These are phyloP conservation scores for Caenorhabditis drosophilae DNA, from an alignment of 2,888 invertebrate genomes.

Conservation along the genomic window DNA sequence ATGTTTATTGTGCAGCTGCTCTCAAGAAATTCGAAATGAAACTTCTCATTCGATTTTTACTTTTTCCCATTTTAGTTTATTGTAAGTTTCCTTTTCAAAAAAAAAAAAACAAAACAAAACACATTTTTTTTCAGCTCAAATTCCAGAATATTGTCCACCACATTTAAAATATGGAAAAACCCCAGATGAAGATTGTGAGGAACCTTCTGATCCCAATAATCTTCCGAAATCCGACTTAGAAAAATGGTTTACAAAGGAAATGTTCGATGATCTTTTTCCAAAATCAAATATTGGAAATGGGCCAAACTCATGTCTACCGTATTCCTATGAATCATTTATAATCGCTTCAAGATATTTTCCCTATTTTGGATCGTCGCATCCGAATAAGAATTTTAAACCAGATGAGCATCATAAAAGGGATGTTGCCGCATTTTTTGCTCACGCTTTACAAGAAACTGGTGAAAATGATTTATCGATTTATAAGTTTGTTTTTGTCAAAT, in stretches of 20 bases:
- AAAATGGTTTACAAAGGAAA: slow-evolving; percentile 61
- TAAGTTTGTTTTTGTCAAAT: slow-evolving; percentile 16
- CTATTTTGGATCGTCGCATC: slow-evolving; percentile 57
- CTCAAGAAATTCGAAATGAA: too few relatives aligned
- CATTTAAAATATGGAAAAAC: slow-evolving; percentile 21
- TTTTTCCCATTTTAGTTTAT: too few relatives aligned
- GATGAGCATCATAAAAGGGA: slow-evolving; percentile 56
- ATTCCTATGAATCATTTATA: slow-evolving; percentile 65
- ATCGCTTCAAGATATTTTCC: slow-evolving; percentile 68
- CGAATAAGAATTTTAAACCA: slow-evolving; percentile 50
- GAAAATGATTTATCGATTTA: slow-evolving; percentile 64
- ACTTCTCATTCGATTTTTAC: too few relatives aligned
- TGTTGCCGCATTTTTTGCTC: slow-evolving; percentile 67
- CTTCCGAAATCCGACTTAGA: slow-evolving; percentile 51
- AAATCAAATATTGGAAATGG: slow-evolving; percentile 66
- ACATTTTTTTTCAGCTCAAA: slow-evolving; percentile 19
- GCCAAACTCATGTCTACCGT: slow-evolving; percentile 61
- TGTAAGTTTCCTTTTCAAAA: too few relatives aligned
- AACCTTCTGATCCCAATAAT: slow-evolving; percentile 56
- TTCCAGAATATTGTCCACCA: slow-evolving; percentile 41
- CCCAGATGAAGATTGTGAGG: slow-evolving; percentile 36
- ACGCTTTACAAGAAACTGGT: slow-evolving; percentile 68
- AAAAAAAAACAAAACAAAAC: too few relatives aligned
- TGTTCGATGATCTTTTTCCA: slow-evolving; percentile 66
- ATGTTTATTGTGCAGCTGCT: too few relatives aligned